A percentile compares a stretch with the other conserved stretches of the same genome.
phyloP scores from a whole-genome alignment of 2,113 vertebrate species.

The Recurvirostra avosetta region DNA sequence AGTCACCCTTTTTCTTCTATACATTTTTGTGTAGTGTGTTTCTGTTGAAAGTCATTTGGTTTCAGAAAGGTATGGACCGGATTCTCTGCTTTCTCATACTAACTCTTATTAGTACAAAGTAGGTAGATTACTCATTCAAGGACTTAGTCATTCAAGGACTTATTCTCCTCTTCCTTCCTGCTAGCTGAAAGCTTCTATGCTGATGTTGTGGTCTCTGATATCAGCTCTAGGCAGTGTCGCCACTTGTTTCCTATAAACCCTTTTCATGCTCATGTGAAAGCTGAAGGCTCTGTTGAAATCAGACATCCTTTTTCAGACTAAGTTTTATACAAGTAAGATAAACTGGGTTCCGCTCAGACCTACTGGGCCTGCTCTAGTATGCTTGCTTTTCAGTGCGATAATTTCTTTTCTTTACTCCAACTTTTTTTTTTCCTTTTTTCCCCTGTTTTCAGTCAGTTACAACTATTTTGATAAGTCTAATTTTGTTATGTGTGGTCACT shows the following conservation, averaged over 20 bases:
- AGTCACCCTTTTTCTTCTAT: slow-evolving; percentile 27
- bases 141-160: not conserved
- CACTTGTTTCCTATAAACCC: not conserved
- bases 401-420: not conserved
- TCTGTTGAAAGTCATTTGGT: not conserved
- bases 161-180: not conserved
- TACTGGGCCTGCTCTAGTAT: not conserved
- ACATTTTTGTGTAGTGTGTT: slow-evolving; percentile 2
- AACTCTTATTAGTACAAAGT: not conserved
- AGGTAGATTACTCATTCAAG: not conserved
- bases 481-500: slow-evolving; percentile 11
- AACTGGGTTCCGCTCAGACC: not conserved
- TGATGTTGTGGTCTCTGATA: not conserved
- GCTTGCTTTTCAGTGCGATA: not conserved
- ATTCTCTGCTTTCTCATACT: not conserved
- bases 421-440: not conserved
- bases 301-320: not conserved
- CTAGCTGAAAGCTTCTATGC: not conserved
- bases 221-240: not conserved
- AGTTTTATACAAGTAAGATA: not conserved
- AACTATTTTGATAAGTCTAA: not conserved
- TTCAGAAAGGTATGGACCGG: not conserved
- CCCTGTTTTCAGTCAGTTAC: not conserved
- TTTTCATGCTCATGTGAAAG: not conserved
- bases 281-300: not conserved